Evolutionary conservation across 2,888 invertebrate species (phyloP).

Genomic region (Cantharis rufa): DNA sequence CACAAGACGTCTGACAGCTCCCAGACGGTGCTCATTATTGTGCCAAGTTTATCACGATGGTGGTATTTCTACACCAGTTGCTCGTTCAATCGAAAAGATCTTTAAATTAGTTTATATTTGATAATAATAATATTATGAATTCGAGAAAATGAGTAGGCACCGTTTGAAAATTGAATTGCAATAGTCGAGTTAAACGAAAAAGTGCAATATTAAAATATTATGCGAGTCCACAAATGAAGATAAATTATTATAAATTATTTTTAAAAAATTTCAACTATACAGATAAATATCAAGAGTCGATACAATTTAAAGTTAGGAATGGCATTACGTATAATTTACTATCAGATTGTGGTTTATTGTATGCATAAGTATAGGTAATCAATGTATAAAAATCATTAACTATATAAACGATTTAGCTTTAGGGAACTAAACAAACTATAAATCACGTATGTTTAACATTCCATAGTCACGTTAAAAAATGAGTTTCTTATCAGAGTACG

Average conservation of each 20-base stretch:
- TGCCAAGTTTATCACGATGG: slow-evolving; percentile 35
- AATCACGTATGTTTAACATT: slow-evolving; percentile 36
- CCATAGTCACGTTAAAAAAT: slow-evolving; percentile 28
- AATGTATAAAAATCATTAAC: slow-evolving; percentile 33
- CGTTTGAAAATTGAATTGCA: not conserved
- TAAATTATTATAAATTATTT: not conserved
- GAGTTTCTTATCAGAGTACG: slow-evolving; percentile 26
- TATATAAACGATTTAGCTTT: slow-evolving; percentile 26
- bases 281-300: slow-evolving; percentile 10
- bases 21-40: slow-evolving; percentile 48
- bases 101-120: slow-evolving; percentile 1
- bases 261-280: not conserved
- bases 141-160: not conserved
- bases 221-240: not conserved
- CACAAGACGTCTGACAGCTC: slow-evolving; percentile 42
- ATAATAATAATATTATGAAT: not conserved
- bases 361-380: slow-evolving; percentile 22
- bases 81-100: slow-evolving; percentile 11
- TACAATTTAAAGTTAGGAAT: slow-evolving; percentile 5
- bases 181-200: not conserved
- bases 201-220: not conserved
- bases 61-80: slow-evolving; percentile 15
- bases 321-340: slow-evolving; percentile 10
- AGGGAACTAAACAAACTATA: slow-evolving; percentile 33
- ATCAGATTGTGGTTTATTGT: slow-evolving; percentile 18